Conservation (phyloP, 2,797 vertebrate genomes). For the Hapalemur alaotrensis region DNA sequence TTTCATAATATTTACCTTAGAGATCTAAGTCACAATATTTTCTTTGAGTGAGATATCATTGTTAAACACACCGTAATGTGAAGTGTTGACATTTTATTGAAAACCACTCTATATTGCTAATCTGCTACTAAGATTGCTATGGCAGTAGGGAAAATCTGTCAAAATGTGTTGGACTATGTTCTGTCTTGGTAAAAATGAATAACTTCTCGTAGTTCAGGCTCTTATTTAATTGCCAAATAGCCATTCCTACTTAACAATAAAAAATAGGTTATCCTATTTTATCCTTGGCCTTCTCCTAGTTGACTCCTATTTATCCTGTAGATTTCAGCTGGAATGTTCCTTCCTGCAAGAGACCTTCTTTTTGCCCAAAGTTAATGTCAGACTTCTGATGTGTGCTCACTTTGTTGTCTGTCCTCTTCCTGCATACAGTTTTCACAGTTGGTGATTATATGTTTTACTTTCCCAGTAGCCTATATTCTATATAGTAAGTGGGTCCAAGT, state of each 20-base stretch:
- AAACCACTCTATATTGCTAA: constrained; percentile 73
- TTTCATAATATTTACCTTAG: constrained; percentile 72
- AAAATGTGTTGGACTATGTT: constrained; percentile 77
- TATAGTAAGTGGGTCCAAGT: background rate
- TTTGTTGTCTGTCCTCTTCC: background rate
- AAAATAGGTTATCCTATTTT: background rate
- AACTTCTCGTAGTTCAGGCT: constrained; percentile 67
- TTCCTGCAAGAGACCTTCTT: background rate
- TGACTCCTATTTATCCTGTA: background rate
- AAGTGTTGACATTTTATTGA: constrained; percentile 77
- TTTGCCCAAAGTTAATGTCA: background rate
- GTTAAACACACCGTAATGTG: constrained; percentile 62
- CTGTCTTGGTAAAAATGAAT: constrained; percentile 68
- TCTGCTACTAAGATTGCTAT: constrained; percentile 72
- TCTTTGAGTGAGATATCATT: constrained; percentile 61
- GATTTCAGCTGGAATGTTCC: background rate
- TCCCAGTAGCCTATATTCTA: background rate
- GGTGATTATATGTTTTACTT: background rate
- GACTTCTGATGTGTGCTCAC: background rate
- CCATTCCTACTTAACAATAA: constrained; percentile 62
- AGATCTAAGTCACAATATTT: constrained; percentile 72
- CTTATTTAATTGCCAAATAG: constrained; percentile 73
- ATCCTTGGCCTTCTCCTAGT: background rate
- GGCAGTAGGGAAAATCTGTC: constrained; percentile 71
- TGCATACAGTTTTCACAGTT: background rate